These are phyloP conservation scores for Neogale vison DNA, from an alignment of 2,113 vertebrate genomes.

Conservation along the genomic window DNA sequence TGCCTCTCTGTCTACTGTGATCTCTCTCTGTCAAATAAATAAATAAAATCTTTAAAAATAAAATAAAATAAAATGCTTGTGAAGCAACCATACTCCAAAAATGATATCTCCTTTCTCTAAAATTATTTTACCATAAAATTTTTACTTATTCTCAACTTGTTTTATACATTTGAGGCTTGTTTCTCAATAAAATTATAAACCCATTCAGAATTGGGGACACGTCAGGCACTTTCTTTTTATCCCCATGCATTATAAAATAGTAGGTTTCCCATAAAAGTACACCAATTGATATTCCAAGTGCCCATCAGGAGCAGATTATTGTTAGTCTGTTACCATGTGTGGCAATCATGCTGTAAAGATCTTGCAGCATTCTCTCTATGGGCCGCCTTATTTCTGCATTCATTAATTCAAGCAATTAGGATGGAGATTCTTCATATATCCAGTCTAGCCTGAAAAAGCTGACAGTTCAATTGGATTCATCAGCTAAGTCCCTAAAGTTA, in stretches of 20 bases:
- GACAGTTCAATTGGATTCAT: slow-evolving; percentile 71
- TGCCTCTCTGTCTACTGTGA: too few relatives aligned
- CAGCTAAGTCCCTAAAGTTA: slow-evolving; percentile 68
- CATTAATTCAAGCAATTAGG: slow-evolving; percentile 77
- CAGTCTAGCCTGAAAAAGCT: slow-evolving; percentile 49
- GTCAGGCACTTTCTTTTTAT: neutral
- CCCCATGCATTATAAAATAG: neutral
- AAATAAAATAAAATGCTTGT: neutral
- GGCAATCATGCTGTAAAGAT: neutral
- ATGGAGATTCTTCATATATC: slow-evolving; percentile 61
- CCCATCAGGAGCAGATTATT: neutral
- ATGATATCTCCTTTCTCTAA: neutral
- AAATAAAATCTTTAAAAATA: too few relatives aligned
- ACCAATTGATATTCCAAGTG: neutral
- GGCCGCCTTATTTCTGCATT: slow-evolving; percentile 47
- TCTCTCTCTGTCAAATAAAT: too few relatives aligned
- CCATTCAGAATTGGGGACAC: neutral
- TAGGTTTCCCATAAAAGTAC: neutral
- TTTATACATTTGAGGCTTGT: neutral
- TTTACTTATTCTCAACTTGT: neutral
- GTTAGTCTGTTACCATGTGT: neutral
- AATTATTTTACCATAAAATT: neutral
- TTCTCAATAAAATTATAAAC: neutral
- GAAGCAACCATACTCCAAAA: neutral
- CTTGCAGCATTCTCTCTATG: neutral